These are phyloP conservation scores for Athripsodes cinereus DNA, from an alignment of 2,888 invertebrate species.

Conservation along the genomic window DNA sequence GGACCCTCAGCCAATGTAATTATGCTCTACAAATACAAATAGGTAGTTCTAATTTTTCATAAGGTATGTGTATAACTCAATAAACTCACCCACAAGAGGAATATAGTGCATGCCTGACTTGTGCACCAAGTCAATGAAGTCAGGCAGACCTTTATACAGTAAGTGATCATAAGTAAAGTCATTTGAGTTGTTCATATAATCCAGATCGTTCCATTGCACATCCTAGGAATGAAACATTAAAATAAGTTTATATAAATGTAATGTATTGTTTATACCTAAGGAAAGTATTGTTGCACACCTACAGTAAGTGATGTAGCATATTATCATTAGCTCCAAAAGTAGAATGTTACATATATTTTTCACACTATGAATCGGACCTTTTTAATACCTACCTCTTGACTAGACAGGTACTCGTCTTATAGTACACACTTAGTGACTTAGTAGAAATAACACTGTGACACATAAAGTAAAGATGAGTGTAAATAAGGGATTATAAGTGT, in stretches of 20 bases:
- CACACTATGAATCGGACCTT: not conserved
- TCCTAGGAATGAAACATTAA: too few relatives aligned
- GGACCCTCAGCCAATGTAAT: too few relatives aligned
- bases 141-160: conserved; percentile 57
- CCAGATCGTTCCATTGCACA: conserved; percentile 80
- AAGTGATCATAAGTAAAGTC: conserved; percentile 71
- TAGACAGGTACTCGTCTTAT: too few relatives aligned
- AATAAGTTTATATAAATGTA: too few relatives aligned
- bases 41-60: not conserved
- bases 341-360: not conserved
- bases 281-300: too few relatives aligned
- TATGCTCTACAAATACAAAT: too few relatives aligned
- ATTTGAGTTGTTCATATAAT: conserved; percentile 73
- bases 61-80: not conserved
- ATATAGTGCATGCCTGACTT: conserved; percentile 69
- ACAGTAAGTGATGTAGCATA: too few relatives aligned
- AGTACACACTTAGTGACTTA: not conserved
- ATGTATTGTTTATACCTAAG: too few relatives aligned
- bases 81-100: conserved; percentile 52
- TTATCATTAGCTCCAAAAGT: too few relatives aligned
- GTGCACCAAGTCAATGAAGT: conserved; percentile 65
- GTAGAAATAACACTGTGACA: not conserved
- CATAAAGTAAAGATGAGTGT: too few relatives aligned
- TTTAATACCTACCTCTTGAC: too few relatives aligned
- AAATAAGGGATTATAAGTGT: too few relatives aligned